Percentiles rank a stretch among this genome's conserved stretches.
Evolutionary conservation across 2,113 vertebrate genomes (phyloP).

Genomic region (Arenaria interpres): DNA sequence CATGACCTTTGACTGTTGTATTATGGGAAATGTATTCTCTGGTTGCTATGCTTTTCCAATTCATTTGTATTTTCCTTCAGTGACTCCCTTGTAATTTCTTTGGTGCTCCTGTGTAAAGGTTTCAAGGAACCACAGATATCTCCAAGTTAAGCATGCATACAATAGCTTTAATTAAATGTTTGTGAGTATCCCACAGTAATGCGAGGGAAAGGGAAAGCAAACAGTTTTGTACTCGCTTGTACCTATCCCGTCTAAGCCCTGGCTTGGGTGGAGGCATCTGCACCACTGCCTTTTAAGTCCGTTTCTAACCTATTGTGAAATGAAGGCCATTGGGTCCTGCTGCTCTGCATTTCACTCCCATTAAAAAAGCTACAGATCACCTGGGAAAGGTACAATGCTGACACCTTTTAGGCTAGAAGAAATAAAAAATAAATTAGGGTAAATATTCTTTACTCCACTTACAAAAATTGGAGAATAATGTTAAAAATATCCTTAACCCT

Average conservation of each 20-base stretch:
- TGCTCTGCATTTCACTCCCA: neutral
- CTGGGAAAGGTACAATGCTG: neutral
- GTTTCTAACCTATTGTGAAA: neutral
- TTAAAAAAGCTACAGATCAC: neutral
- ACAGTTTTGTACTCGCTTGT: conserved; percentile 17
- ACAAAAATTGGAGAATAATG: neutral
- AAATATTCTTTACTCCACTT: neutral
- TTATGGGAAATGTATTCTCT: conserved; percentile 60
- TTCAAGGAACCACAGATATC: conserved; percentile 54
- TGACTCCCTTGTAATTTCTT: conserved; percentile 58
- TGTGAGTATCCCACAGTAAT: conserved; percentile 51
- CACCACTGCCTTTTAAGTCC: neutral
- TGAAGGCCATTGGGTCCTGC: neutral
- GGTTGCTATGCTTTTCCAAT: conserved; percentile 62
- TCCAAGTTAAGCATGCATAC: conserved; percentile 53
- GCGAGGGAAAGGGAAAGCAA: conserved; percentile 49
- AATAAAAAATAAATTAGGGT: neutral
- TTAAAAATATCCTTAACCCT: neutral
- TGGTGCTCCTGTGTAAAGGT: conserved; percentile 35
- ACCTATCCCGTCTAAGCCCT: conserved; percentile 1
- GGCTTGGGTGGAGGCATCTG: neutral
- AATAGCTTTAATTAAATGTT: conserved; percentile 69
- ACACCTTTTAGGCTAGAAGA: neutral
- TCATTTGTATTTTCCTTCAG: conserved; percentile 69
- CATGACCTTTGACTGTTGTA: conserved; percentile 58